Base-by-base conservation (phyloP, 2,113 vertebrate genomes). In the Sula dactylatra region DNA sequence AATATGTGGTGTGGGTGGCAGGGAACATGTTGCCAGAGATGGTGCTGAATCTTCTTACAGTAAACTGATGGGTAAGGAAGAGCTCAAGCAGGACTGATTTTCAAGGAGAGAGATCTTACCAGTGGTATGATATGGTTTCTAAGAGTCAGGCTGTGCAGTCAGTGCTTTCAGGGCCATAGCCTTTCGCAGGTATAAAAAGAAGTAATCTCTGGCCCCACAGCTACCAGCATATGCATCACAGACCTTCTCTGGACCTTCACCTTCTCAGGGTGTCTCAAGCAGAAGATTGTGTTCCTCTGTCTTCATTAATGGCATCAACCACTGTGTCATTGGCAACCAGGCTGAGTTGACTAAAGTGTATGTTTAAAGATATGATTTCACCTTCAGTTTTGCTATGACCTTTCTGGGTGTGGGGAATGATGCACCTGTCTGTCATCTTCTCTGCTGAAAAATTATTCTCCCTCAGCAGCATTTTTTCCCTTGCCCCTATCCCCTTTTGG, bases 381-480 rank as follows among this genome's bases (percentile, higher is more conserved):
- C 26, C 44, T 91, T 56, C 58, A n/a, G 13, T 49, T 73, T 62
- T 86, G 31, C 24, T 87, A 16, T 13, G 70, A 55, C 50, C 45
- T 86, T 88, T 29, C 44, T 52, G 66, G 42, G 36, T 90, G 26
- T 17, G 31, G n/a, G 34, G 38, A 82, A 38, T 13, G 62, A 20
- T 7, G 19, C 22, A 50, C 29, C 25, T 58, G 19, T 40, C 40
- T 80, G n/a, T 56, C 71, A 29, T 24, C 26, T 36, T 62, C 66
- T 88, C 74, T 56, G 44, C 34, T 94, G 76, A 83, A 34, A 86
- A 69, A 70, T 70, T 58, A 8, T 59, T 86, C 16, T 88, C 40
- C 9, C 12, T 42, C 0, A 0, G n/a, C 32, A 59, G 14, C 8
- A 16, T 69, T 85, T 67, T 47, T 82, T 21, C 15, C 29, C 12